phyloP scores from a whole-genome alignment of 2,888 invertebrate genomes.

The Miltochrista miniata region DNA sequence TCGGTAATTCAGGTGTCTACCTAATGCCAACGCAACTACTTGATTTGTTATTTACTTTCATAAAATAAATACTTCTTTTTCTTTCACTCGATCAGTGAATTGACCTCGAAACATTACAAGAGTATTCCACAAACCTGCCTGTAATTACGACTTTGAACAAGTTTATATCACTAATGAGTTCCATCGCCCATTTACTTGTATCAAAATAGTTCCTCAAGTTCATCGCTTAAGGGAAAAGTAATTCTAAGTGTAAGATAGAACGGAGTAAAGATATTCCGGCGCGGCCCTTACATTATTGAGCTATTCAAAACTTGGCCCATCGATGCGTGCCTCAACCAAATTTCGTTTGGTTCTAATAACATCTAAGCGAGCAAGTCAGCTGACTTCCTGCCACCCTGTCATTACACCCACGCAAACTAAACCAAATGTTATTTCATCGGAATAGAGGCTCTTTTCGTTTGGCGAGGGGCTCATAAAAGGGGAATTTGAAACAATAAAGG shows the following conservation, averaged over 20 bases:
- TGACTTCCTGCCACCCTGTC: constrained; percentile 41
- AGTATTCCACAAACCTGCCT: not conserved
- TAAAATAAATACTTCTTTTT: too few species aligned
- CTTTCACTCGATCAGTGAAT: not conserved
- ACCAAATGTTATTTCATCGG: not conserved
- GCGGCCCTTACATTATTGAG: constrained; percentile 34
- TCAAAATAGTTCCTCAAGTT: constrained; percentile 3
- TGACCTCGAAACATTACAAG: not conserved
- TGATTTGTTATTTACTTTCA: too few species aligned
- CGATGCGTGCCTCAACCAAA: constrained; percentile 24
- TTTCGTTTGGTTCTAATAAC: constrained; percentile 36
- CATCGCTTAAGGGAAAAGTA: constrained; percentile 17
- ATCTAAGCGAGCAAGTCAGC: constrained; percentile 42
- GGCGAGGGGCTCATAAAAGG: constrained; percentile 16
- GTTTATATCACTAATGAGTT: not conserved
- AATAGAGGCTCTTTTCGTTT: constrained; percentile 1
- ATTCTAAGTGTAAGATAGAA: constrained; percentile 26
- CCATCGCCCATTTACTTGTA: not conserved
- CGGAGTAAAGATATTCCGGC: constrained; percentile 28
- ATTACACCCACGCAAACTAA: constrained; percentile 12
- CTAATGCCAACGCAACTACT: too few species aligned
- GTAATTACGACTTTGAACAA: not conserved
- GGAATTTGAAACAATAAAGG: constrained; percentile 31
- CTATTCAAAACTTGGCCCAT: constrained; percentile 35
- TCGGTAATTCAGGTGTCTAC: too few species aligned